These are phyloP conservation scores for Pectinophora gossypiella DNA, from an alignment of 1,140 invertebrate genomes.

Conservation along the genomic window DNA sequence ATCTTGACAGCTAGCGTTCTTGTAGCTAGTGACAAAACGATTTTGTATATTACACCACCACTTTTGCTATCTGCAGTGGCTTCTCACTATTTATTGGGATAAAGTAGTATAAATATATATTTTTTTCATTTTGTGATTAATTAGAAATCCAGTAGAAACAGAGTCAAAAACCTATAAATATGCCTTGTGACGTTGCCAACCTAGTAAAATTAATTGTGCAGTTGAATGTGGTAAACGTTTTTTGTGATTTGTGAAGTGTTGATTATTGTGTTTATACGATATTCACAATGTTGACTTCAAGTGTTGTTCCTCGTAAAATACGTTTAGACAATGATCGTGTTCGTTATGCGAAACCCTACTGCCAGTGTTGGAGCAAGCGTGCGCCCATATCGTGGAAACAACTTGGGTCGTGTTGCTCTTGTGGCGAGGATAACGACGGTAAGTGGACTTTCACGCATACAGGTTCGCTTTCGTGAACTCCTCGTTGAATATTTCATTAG, in stretches of 20 bases:
- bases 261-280: background rate
- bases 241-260: background rate
- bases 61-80: too few relatives aligned
- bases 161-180: background rate
- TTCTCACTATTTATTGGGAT: too few relatives aligned
- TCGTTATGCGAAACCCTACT: conserved; percentile 35
- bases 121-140: too few relatives aligned
- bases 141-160: too few relatives aligned
- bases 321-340: background rate
- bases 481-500: too few relatives aligned
- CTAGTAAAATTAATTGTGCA: background rate
- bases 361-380: conserved; percentile 44
- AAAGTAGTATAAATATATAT: too few relatives aligned
- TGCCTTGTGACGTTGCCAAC: background rate
- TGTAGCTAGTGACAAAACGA: too few relatives aligned
- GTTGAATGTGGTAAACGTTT: background rate
- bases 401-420: conserved; percentile 38
- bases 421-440: conserved; percentile 53
- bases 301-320: background rate
- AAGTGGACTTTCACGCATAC: conserved; percentile 14
- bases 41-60: too few relatives aligned
- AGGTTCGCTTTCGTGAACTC: too few relatives aligned
- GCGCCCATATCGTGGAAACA: conserved; percentile 37
- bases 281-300: background rate
- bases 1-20: too few relatives aligned